phyloP scores from a whole-genome alignment of 2,797 vertebrate species.

The Helarctos malayanus region DNA sequence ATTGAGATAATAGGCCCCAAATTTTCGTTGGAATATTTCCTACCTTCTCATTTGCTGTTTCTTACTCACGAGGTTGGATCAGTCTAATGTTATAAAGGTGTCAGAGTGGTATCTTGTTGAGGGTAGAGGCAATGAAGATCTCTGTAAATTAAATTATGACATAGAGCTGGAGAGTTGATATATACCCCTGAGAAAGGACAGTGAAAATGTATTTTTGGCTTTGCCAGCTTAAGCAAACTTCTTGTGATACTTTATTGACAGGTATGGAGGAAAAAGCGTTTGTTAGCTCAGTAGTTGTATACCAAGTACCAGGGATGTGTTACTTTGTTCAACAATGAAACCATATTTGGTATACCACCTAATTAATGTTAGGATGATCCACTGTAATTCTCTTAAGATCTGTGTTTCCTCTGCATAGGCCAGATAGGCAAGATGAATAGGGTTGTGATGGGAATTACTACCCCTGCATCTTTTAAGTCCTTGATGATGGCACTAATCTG shows the following conservation, averaged over 20 bases:
- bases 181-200: background rate
- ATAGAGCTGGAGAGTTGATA: background rate
- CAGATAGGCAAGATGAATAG: background rate
- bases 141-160: background rate
- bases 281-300: background rate
- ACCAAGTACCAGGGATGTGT: background rate
- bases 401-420: background rate
- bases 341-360: background rate
- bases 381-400: background rate
- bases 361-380: background rate
- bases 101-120: background rate
- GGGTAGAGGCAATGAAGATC: background rate
- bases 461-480: background rate
- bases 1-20: background rate
- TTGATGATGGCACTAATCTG: background rate
- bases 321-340: background rate
- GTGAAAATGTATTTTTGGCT: background rate
- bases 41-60: background rate
- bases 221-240: background rate
- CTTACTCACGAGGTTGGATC: background rate
- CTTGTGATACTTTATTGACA: background rate
- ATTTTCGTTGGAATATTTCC: background rate
- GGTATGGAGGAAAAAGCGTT: background rate
- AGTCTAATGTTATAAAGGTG: background rate
- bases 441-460: background rate